Percentiles rank a stretch among this genome's conserved stretches.
phyloP scores from a whole-genome alignment of 1,140 invertebrate species.

The Piezodorus guildinii region DNA sequence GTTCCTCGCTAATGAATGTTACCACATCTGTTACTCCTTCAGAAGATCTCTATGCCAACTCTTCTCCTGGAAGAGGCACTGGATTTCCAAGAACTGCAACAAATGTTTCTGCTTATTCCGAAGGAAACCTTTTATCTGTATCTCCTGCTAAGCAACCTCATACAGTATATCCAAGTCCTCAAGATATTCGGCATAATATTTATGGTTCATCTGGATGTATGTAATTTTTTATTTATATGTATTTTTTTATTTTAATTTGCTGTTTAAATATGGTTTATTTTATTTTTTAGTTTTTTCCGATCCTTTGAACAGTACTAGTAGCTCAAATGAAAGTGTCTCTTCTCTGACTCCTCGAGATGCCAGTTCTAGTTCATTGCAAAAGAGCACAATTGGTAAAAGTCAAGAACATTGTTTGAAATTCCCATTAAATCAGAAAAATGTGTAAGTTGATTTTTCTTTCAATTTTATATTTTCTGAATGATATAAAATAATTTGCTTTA shows the following conservation, averaged over 20 bases:
- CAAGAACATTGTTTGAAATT: slow-evolving; percentile 11
- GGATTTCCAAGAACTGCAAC: slow-evolving; percentile 6
- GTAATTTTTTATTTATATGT: neutral
- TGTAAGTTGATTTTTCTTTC: slow-evolving; percentile 4
- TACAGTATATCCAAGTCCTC: slow-evolving; percentile 22
- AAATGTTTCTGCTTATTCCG: slow-evolving; percentile 21
- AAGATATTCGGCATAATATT: slow-evolving; percentile 8
- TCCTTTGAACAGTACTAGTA: slow-evolving; percentile 44
- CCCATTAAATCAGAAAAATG: slow-evolving; percentile 16
- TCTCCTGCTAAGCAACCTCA: slow-evolving; percentile 17
- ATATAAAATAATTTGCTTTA: no score
- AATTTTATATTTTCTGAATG: no score
- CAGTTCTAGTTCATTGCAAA: slow-evolving; percentile 19
- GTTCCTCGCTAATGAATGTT: slow-evolving; percentile 36
- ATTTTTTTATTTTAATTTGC: neutral
- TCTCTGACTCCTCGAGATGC: slow-evolving; percentile 41
- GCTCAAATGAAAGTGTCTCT: slow-evolving; percentile 61
- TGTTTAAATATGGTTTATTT: slow-evolving; percentile 5
- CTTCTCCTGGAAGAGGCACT: slow-evolving; percentile 7
- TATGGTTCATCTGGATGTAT: slow-evolving; percentile 13
- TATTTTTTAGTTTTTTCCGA: slow-evolving; percentile 26
- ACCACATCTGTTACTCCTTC: slow-evolving; percentile 5
- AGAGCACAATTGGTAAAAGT: slow-evolving; percentile 8
- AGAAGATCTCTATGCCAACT: neutral
- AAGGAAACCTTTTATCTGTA: slow-evolving; percentile 12